These are phyloP conservation scores for Onychomys arenicola DNA, from an alignment of 2,797 vertebrate species.

Conservation along the genomic window DNA sequence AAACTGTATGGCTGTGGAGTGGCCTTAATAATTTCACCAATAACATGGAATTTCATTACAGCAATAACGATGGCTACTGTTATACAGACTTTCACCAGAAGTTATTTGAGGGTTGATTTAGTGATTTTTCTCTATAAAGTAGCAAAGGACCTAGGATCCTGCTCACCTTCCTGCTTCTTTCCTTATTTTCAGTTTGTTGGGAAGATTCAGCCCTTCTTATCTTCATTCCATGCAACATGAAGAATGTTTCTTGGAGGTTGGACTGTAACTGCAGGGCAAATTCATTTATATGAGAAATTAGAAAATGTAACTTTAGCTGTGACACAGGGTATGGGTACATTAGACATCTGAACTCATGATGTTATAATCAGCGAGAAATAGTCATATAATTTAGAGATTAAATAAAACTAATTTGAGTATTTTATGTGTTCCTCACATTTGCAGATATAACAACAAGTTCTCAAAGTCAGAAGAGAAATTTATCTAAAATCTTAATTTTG, in stretches of 20 bases:
- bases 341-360: not conserved
- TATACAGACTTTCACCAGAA: not conserved
- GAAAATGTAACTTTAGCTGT: not conserved
- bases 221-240: not conserved
- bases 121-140: not conserved
- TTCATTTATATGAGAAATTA: not conserved
- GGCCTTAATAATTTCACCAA: no score
- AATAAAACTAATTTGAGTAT: not conserved
- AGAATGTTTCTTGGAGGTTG: not conserved
- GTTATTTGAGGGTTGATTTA: not conserved
- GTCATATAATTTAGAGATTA: not conserved
- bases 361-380: not conserved
- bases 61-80: rapidly evolving
- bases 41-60: not conserved
- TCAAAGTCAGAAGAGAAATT: not conserved
- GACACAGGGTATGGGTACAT: not conserved
- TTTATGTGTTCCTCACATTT: not conserved
- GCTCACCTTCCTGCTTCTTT: not conserved
- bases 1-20: no score
- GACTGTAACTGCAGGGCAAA: not conserved
- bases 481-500: not conserved
- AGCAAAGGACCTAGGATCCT: not conserved
- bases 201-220: not conserved
- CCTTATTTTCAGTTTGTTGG: no score
- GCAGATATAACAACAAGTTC: not conserved